Conservation (phyloP, 2,888 invertebrate species). For the Noctua fimbriata region DNA sequence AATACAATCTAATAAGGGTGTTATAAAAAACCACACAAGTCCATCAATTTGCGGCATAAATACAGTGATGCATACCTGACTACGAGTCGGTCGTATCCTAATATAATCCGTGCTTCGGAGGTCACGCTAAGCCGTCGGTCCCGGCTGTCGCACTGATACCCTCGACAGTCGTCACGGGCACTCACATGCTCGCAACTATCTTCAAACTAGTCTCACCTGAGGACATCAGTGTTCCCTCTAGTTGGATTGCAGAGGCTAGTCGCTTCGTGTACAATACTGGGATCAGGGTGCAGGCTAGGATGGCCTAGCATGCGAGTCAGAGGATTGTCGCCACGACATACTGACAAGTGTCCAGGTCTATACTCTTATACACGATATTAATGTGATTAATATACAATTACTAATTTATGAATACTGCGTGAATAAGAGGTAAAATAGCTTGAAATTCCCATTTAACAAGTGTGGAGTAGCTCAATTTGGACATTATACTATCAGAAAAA, state of each 20-base stretch:
- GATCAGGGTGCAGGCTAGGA: not conserved
- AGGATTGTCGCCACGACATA: not conserved
- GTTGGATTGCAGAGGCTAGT: constrained; percentile 13
- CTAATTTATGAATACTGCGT: constrained; percentile 5
- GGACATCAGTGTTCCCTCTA: constrained; percentile 7
- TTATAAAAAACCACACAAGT: no score
- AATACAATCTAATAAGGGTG: no score
- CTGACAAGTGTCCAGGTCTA: constrained; percentile 8
- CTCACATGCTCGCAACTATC: constrained; percentile 8
- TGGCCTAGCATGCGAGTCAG: constrained; percentile 20
- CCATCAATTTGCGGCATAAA: no score
- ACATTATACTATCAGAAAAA: not conserved
- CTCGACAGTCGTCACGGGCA: constrained; percentile 40
- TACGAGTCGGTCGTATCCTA: not conserved
- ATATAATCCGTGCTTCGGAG: not conserved
- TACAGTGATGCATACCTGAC: no score
- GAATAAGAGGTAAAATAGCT: not conserved
- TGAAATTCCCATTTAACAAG: not conserved
- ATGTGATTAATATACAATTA: not conserved
- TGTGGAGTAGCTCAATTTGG: not conserved
- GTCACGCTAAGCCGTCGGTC: not conserved
- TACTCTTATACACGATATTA: constrained; percentile 16
- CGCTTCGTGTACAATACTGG: constrained; percentile 3
- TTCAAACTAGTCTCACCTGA: constrained; percentile 17
- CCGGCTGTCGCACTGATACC: not conserved